These are phyloP conservation scores for Latheticus oryzae DNA, from an alignment of 2,888 invertebrate genomes.

Conservation along the genomic window DNA sequence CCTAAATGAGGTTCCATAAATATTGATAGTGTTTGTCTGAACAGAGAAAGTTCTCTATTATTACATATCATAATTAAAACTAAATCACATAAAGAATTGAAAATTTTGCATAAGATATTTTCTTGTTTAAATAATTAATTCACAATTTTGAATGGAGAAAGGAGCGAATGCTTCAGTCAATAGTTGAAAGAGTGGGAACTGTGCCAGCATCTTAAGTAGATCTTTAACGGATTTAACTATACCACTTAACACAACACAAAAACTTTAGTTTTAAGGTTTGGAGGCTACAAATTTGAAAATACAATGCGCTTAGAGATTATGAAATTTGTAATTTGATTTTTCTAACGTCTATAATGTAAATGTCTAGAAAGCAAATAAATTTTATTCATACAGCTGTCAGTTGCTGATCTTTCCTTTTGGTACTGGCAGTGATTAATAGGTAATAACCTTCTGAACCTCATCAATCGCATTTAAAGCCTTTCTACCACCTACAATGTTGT, in stretches of 20 bases:
- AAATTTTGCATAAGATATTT: no score
- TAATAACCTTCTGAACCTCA: conserved; percentile 12
- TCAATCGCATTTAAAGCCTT: conserved; percentile 5
- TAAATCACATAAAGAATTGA: no score
- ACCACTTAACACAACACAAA: conserved; percentile 22
- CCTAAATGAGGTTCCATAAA: conserved; percentile 28
- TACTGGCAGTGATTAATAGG: conserved; percentile 2
- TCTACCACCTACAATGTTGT: conserved; percentile 3
- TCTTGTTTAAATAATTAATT: conserved; percentile 15
- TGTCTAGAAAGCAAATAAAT: no score
- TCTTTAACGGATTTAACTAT: conserved; percentile 30
- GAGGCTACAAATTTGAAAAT: conserved; percentile 6
- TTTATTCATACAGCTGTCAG: conserved; percentile 8
- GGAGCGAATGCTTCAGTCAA: conserved; percentile 9
- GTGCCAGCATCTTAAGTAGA: conserved; percentile 31
- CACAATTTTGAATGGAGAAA: conserved; percentile 28
- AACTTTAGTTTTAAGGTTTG: conserved; percentile 5
- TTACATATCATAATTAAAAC: conserved; percentile 11
- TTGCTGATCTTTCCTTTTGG: not conserved
- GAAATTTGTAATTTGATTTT: no score
- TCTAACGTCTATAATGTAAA: no score
- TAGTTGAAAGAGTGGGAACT: conserved; percentile 25
- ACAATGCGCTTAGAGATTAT: no score
- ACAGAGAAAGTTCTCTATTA: conserved; percentile 10
- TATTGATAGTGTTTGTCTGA: conserved; percentile 19